Evolutionary conservation across 2,113 vertebrate genomes (phyloP), one percentile per base, ranked within the genome.

Genomic region (Uropsilus gracilis): DNA sequence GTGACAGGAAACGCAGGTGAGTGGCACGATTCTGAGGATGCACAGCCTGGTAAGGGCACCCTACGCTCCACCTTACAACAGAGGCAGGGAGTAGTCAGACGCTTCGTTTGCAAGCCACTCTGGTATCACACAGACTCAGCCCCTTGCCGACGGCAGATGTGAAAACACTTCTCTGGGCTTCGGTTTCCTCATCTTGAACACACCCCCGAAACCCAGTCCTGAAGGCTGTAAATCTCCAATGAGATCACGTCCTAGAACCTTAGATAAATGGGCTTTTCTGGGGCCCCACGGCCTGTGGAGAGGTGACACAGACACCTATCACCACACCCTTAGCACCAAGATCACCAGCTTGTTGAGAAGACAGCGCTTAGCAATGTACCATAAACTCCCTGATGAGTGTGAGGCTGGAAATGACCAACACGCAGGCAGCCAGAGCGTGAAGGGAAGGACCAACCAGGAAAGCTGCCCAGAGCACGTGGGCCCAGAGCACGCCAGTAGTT

Each of bases 121-220:
- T 50, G 20, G 5, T 81, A 90, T 86, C 20, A 18, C 71, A 89
- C 42, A 53, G 57, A 77, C 66, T 76, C 59, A 66, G 66, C 5
- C 59, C 48, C 34, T 50, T 83, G 64, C 11, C 53, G 77, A 42
- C 69, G 73, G 13, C 44, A 20, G 34, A 59, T 44, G 3, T 34
- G 71, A 89, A 88, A 80, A 72, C 16, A 86, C 26, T 90, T 81
- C 63, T 64, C 48, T 17, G 37, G 30, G 61, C 48, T 95, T 82
- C 57, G 22, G 37, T 37, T 76, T 92, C 63, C 53, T 93, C 77
- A 46, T 94, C 55, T 76, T 26, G 4, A 78, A 92, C 86, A 82
- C 0, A 32, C 73, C 32, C 59, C 55, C 89, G 69, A 32, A 34
- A 75, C 18, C 50, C 37, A 68, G 16, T 22, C 48, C 53, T 76